A percentile compares a stretch with the other conserved stretches of the same genome.
Conservation (phyloP, 2,797 vertebrate species). For the Acanthopagrus latus region DNA sequence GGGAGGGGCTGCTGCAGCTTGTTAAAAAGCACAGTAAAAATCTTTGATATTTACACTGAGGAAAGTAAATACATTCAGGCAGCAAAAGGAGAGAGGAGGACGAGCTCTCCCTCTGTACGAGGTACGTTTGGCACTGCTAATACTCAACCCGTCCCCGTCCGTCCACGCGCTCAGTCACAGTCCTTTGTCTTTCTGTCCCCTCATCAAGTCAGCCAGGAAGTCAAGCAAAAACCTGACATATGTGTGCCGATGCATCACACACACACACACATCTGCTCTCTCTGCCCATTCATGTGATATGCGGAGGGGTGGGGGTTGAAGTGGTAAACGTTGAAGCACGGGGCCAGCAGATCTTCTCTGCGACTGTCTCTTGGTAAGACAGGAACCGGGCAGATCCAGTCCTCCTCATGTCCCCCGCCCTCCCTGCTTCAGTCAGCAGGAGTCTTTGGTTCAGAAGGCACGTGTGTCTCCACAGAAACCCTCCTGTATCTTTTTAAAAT, state of each 20-base stretch:
- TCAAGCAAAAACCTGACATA: conserved; percentile 42
- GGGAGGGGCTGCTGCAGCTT: conserved; percentile 58
- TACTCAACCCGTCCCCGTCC: conserved; percentile 46
- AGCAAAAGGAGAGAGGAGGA: conserved; percentile 66
- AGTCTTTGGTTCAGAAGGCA: conserved; percentile 85
- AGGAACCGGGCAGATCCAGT: conserved; percentile 45
- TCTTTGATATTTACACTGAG: conserved; percentile 82
- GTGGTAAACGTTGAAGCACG: conserved; percentile 45
- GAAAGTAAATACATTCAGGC: conserved; percentile 85
- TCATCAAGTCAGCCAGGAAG: not conserved
- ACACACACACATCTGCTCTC: conserved; percentile 23
- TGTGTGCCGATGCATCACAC: not conserved
- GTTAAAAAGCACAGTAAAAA: conserved; percentile 79
- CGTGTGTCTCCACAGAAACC: conserved; percentile 68
- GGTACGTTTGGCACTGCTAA: conserved; percentile 85
- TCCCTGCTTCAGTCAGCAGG: conserved; percentile 63
- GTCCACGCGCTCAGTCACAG: conserved; percentile 6
- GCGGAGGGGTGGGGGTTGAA: conserved; percentile 19
- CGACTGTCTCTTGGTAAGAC: conserved; percentile 28
- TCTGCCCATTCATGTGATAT: conserved; percentile 30
- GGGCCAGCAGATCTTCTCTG: conserved; percentile 44
- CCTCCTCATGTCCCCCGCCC: conserved; percentile 16
- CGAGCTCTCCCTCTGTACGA: conserved; percentile 69
- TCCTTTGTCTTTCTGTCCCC: conserved; percentile 29
- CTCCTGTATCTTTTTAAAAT: conserved; percentile 44